phyloP scores from a whole-genome alignment of 1,140 invertebrate genomes.

The Drosophila sp. region DNA sequence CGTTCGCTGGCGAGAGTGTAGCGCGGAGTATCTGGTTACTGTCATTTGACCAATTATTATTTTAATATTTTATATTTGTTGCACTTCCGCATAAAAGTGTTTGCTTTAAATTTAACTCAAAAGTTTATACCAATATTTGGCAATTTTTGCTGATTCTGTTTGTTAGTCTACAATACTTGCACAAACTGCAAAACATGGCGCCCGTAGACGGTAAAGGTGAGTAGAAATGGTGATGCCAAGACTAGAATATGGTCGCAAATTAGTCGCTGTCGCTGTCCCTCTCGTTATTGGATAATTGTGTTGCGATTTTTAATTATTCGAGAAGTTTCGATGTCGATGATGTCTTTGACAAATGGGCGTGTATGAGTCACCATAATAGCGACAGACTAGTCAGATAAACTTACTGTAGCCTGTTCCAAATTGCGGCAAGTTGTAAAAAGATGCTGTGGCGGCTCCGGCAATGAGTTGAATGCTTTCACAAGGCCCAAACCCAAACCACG shows the following conservation, averaged over 20 bases:
- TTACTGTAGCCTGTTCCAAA: slow-evolving; percentile 87
- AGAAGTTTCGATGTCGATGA: slow-evolving; percentile 53
- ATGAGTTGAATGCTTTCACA: slow-evolving; percentile 87
- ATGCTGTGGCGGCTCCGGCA: slow-evolving; percentile 86
- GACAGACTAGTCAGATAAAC: slow-evolving; percentile 35
- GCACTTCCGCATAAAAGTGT: slow-evolving; percentile 8
- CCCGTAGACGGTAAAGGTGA: slow-evolving; percentile 72
- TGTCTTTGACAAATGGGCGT: slow-evolving; percentile 23
- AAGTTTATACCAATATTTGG: slow-evolving; percentile 39
- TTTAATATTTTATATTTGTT: slow-evolving; percentile 33
- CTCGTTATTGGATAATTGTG: slow-evolving; percentile 2
- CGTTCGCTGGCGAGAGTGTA: slow-evolving; percentile 53
- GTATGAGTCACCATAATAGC: slow-evolving; percentile 49
- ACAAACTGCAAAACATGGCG: slow-evolving; percentile 73
- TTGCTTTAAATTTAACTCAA: slow-evolving; percentile 40
- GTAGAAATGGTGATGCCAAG: slow-evolving; percentile 36
- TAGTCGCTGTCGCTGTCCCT: slow-evolving; percentile 7
- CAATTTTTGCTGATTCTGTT: slow-evolving; percentile 55
- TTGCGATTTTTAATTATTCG: slow-evolving; percentile 51
- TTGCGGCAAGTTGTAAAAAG: slow-evolving; percentile 91
- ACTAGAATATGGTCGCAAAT: slow-evolving; percentile 13
- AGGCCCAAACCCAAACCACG: slow-evolving; percentile 94
- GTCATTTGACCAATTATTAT: slow-evolving; percentile 25
- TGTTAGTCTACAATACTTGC: slow-evolving; percentile 55
- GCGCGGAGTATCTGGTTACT: slow-evolving; percentile 19